These are phyloP conservation scores for Trachelus tabidus DNA, from an alignment of 2,888 invertebrate species.

Conservation along the genomic window DNA sequence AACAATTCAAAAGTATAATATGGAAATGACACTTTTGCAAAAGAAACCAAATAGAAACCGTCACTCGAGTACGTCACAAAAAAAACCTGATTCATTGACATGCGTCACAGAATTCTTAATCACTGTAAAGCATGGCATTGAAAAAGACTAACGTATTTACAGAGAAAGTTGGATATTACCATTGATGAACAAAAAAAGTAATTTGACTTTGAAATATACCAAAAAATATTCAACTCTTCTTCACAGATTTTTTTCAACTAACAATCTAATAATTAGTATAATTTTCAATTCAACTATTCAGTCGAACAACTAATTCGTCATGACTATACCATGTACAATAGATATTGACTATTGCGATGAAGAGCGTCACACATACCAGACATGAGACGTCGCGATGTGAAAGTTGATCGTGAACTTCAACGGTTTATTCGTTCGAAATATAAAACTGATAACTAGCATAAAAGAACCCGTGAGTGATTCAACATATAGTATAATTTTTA, in stretches of 20 bases:
- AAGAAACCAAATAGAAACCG: not conserved
- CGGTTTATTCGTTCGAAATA: constrained; percentile 25
- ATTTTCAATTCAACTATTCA: not conserved
- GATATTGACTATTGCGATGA: constrained; percentile 23
- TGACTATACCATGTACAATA: not conserved
- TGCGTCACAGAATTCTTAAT: not conserved
- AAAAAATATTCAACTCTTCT: not conserved
- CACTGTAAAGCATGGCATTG: not conserved
- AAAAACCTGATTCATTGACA: not conserved
- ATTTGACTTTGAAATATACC: not conserved
- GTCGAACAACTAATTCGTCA: not conserved
- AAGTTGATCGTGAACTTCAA: constrained; percentile 64
- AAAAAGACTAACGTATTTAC: not conserved
- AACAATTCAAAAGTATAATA: not conserved
- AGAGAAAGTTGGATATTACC: not conserved
- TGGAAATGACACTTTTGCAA: not conserved
- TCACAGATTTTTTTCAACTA: no score
- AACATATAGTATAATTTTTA: not conserved
- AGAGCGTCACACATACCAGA: constrained; percentile 42
- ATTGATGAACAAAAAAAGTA: not conserved
- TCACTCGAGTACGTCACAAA: not conserved
- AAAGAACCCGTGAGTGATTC: not conserved
- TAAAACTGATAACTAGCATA: constrained; percentile 12
- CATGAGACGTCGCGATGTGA: constrained; percentile 47
- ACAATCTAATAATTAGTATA: no score